Percentiles rank a stretch among this genome's conserved stretches.
These are phyloP conservation scores for Drosophila birchii DNA, from an alignment of 2,888 invertebrate species.

Conservation along the genomic window DNA sequence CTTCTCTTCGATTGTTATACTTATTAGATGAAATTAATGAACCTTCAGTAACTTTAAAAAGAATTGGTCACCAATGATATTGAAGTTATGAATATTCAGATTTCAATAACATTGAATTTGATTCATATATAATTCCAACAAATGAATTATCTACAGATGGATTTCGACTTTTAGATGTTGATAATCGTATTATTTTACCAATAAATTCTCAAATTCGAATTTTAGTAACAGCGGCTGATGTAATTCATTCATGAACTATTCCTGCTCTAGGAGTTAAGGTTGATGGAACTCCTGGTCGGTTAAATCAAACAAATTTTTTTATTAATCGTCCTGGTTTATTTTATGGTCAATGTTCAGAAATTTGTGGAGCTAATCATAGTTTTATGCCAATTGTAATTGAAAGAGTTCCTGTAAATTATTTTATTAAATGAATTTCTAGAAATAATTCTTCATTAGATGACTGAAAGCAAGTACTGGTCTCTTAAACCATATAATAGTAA, in stretches of 20 bases:
- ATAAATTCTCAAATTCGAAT: conserved; percentile 88
- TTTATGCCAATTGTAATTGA: too few relatives aligned
- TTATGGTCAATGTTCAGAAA: too few relatives aligned
- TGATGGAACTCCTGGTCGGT: conserved; percentile 88
- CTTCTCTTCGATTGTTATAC: conserved; percentile 87
- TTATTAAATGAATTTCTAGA: too few relatives aligned
- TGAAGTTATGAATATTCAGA: conserved; percentile 89
- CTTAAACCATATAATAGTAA: too few relatives aligned
- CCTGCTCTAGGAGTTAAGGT: conserved; percentile 88
- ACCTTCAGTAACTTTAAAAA: conserved; percentile 87
- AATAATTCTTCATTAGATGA: too few relatives aligned
- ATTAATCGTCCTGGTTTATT: too few relatives aligned
- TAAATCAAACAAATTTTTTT: conserved; percentile 82
- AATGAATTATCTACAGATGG: conserved; percentile 83
- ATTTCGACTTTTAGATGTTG: conserved; percentile 88
- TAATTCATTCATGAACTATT: conserved; percentile 89
- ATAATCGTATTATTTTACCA: conserved; percentile 87
- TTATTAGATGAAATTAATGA: too few relatives aligned
- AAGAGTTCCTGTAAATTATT: too few relatives aligned
- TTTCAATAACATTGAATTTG: conserved; percentile 87
- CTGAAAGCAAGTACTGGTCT: too few relatives aligned
- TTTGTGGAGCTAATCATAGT: too few relatives aligned
- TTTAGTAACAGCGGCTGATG: conserved; percentile 87
- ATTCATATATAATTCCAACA: conserved; percentile 87
- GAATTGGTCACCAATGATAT: conserved; percentile 89